Evolutionary conservation across 2,888 invertebrate genomes (phyloP).

Genomic region (Pollenia angustigena): DNA sequence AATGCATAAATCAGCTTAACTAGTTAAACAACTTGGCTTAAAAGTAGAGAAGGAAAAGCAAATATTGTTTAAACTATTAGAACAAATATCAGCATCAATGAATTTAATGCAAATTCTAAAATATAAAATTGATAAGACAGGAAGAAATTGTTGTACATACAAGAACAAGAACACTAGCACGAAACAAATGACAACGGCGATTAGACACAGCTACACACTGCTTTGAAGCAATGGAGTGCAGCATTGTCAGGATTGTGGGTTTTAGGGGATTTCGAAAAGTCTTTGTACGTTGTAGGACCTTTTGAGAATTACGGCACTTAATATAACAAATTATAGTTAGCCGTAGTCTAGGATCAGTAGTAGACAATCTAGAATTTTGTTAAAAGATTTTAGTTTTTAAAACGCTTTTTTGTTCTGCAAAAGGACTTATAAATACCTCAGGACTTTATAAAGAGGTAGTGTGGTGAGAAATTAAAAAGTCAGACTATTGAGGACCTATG

Average conservation of each 20-base stretch:
- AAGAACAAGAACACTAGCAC: slow-evolving; percentile 57
- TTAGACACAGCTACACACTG: slow-evolving; percentile 35
- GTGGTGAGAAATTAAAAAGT: too few relatives aligned
- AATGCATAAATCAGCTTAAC: slow-evolving; percentile 40
- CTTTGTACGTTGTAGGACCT: too few relatives aligned
- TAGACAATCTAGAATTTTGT: too few relatives aligned
- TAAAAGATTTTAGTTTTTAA: too few relatives aligned
- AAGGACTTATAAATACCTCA: too few relatives aligned
- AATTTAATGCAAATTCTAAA: slow-evolving; percentile 71
- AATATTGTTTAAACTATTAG: slow-evolving; percentile 32
- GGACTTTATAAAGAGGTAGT: too few relatives aligned
- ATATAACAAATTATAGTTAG: too few relatives aligned
- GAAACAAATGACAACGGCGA: slow-evolving; percentile 58
- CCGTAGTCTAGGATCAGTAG: too few relatives aligned
- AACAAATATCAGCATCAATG: slow-evolving; percentile 68
- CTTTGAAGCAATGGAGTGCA: slow-evolving; percentile 3
- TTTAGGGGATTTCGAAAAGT: neutral
- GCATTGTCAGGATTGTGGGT: neutral
- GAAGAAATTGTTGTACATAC: slow-evolving; percentile 69
- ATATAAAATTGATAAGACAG: slow-evolving; percentile 69
- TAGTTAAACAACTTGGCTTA: slow-evolving; percentile 30
- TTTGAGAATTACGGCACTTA: too few relatives aligned
- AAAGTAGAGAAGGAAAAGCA: slow-evolving; percentile 4
- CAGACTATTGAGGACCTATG: too few relatives aligned
- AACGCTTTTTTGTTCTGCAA: too few relatives aligned